A percentile compares a stretch with the other conserved stretches of the same genome.
phyloP scores from a whole-genome alignment of 2,113 vertebrate genomes.

The Gnathonemus longibarbis region DNA sequence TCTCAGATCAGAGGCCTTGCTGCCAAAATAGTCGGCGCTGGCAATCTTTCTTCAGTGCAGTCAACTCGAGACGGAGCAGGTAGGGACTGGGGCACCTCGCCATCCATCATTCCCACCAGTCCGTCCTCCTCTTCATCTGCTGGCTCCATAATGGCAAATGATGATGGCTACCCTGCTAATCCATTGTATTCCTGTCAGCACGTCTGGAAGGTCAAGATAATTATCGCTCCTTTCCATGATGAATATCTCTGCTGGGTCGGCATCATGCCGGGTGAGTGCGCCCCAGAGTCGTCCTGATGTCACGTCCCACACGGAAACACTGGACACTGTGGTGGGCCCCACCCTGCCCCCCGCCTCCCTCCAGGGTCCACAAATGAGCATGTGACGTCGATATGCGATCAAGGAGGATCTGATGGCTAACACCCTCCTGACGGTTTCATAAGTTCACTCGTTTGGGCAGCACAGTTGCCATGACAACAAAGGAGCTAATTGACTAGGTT shows the following conservation, averaged over 20 bases:
- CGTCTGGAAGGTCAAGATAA: neutral
- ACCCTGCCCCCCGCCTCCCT: neutral
- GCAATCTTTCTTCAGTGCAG: neutral
- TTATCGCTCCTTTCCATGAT: neutral
- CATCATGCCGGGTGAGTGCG: neutral
- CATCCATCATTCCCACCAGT: neutral
- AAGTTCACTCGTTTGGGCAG: neutral
- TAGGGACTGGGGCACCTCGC: neutral
- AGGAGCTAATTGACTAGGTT: neutral
- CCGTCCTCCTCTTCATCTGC: neutral
- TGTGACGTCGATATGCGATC: neutral
- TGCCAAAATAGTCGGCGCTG: neutral
- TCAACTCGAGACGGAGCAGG: neutral
- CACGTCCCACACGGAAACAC: neutral
- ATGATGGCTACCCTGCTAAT: slow-evolving; percentile 9
- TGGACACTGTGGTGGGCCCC: neutral
- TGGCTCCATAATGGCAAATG: neutral
- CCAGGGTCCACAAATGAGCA: neutral
- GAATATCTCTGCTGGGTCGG: neutral
- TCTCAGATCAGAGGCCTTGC: neutral
- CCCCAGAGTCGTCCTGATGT: neutral
- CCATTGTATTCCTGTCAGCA: neutral
- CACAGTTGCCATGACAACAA: slow-evolving; percentile 10
- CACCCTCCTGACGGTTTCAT: neutral
- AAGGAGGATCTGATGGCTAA: neutral